Evolutionary conservation across 2,113 vertebrate genomes (phyloP).

Genomic region (Salvelinus namaycush): DNA sequence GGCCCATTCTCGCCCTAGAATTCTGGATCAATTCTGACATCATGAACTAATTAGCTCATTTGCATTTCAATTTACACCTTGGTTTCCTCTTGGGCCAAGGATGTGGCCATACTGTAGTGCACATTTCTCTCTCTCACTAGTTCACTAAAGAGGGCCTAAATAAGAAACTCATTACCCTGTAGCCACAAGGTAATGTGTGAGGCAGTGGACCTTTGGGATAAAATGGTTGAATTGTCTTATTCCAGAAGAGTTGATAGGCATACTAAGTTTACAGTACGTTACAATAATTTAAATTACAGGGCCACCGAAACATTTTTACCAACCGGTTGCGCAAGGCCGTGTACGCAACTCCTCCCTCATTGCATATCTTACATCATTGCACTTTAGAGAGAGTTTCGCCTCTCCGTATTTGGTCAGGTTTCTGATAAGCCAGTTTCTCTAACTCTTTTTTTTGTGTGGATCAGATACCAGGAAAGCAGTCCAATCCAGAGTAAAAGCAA

Average conservation of each 20-base stretch:
- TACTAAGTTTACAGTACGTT: neutral
- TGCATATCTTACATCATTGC: conserved; percentile 48
- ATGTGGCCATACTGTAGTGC: neutral
- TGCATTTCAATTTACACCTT: conserved; percentile 30
- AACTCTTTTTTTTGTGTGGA: conserved; percentile 58
- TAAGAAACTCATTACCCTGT: neutral
- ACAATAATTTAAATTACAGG: conserved; percentile 1
- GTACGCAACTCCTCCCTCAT: conserved; percentile 35
- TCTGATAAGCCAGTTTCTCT: conserved; percentile 78
- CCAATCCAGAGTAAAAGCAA: conserved; percentile 42
- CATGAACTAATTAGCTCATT: conserved; percentile 22
- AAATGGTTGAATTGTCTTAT: neutral
- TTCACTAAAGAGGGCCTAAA: neutral
- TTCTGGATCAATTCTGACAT: conserved; percentile 24
- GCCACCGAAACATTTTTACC: neutral
- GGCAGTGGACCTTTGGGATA: neutral
- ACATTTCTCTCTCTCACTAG: neutral
- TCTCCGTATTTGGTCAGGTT: conserved; percentile 72
- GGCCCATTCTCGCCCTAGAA: neutral
- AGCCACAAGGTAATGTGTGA: neutral
- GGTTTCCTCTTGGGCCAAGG: neutral
- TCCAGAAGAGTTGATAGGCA: neutral
- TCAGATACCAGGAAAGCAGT: conserved; percentile 37
- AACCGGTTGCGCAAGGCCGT: conserved; percentile 30
- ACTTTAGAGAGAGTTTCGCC: conserved; percentile 70